A percentile compares a stretch with the other conserved stretches of the same genome.
These are phyloP conservation scores for Sipha maydis DNA, from an alignment of 2,888 invertebrate genomes.

Conservation along the genomic window DNA sequence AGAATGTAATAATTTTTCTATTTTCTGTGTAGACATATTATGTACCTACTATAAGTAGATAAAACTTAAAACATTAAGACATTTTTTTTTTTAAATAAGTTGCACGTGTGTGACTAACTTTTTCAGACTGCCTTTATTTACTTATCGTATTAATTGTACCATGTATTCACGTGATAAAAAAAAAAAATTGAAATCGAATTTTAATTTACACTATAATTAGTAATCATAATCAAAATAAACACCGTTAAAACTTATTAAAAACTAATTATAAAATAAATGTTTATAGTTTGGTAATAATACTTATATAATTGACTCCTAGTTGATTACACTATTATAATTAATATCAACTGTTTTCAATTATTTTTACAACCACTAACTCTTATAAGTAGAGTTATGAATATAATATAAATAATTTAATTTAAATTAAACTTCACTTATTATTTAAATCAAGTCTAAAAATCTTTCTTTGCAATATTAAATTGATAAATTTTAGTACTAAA, in stretches of 20 bases:
- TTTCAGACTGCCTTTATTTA: neutral
- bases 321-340: no score
- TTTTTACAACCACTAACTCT: no score
- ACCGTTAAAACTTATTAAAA: neutral
- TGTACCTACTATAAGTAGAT: neutral
- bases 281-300: neutral
- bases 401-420: no score
- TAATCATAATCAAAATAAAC: neutral
- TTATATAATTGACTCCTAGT: no score
- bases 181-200: neutral
- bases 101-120: no score
- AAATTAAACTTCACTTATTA: no score
- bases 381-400: no score
- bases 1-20: neutral
- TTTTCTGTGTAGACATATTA: neutral
- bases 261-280: neutral
- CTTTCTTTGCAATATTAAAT: no score
- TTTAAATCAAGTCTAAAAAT: no score
- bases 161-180: neutral
- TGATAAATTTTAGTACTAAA: no score
- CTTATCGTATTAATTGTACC: neutral
- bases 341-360: no score
- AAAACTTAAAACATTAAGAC: neutral
- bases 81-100: neutral
- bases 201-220: neutral